Evolutionary conservation across 2,797 vertebrate species (phyloP), one percentile per base, ranked within the genome.

Genomic region (Ctenosaura bakeri): DNA sequence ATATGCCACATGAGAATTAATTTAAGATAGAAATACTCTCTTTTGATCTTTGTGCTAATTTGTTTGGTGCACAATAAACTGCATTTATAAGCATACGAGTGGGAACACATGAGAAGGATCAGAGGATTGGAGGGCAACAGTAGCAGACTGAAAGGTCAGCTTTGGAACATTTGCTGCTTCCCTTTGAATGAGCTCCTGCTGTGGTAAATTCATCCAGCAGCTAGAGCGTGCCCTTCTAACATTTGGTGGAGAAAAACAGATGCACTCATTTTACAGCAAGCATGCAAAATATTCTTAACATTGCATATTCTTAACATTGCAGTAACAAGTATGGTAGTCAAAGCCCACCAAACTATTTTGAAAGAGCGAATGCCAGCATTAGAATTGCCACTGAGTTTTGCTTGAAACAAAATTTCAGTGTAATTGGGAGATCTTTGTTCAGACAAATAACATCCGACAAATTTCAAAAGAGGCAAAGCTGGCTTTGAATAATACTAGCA

Each of bases 11-110:
- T 66, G 84, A 93, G 82, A 91, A 74, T 12, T 83, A 13, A 69
- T 50, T 89, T 91, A 73, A 90, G 90, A 89, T 46, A 29, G 62
- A 90, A 90, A 83, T 54, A 89, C 7, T 64, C 77, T 50, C 85
- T 35, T 91, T 91, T 59, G n/a, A 77, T 83, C 82, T 90, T 20
- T 74, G 8, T 81, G 83, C 83, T 87, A 86, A 78, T 89, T 66
- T 24, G 89, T 32, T 13, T 76, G 88, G 29, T 54, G 88, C 82
- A 84, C 22, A 32, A 7, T 83, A 35, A 74, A 73, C 54, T 62
- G 77, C 64, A 50, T 78, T 84, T 59, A 32, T 89, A 78, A 84
- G 59, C n/a, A 50, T 73, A 24, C 18, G 50, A 46, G 35, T 78
- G 62, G 86, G 84, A n/a, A 35, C 54, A 46, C 50, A 71, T 29